phyloP scores from a whole-genome alignment of 2,888 invertebrate genomes.

The Phyto melanocephala region DNA sequence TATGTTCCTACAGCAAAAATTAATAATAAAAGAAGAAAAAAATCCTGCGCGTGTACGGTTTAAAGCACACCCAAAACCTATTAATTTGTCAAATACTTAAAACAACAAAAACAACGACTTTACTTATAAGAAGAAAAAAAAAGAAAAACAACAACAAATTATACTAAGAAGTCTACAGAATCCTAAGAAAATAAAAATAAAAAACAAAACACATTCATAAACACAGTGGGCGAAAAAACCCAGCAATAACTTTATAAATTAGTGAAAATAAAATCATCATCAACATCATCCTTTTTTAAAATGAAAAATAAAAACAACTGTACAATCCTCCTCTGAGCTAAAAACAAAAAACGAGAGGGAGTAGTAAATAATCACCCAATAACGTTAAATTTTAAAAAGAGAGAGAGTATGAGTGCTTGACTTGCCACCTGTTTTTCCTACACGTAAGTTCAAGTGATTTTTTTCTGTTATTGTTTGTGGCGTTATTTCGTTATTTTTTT shows the following conservation, averaged over 20 bases:
- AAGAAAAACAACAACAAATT: not conserved
- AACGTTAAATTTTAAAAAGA: not conserved
- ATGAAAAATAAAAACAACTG: not conserved
- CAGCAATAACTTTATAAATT: not conserved
- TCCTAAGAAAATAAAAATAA: slow-evolving; percentile 18
- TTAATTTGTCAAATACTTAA: slow-evolving; percentile 41
- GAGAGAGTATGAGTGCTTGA: not conserved
- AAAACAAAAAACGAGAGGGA: slow-evolving; percentile 6
- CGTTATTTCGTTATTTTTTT: not conserved
- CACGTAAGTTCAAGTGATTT: slow-evolving; percentile 41
- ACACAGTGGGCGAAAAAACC: slow-evolving; percentile 38
- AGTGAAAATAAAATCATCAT: not conserved
- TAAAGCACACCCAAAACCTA: slow-evolving; percentile 62
- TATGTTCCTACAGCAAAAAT: too few relatives aligned
- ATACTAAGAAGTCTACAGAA: slow-evolving; percentile 37
- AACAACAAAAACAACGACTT: slow-evolving; percentile 17
- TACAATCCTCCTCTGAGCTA: not conserved
- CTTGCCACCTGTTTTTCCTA: slow-evolving; percentile 3
- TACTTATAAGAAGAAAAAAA: not conserved
- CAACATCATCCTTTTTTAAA: not conserved
- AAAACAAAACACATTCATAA: not conserved
- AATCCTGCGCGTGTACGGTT: slow-evolving; percentile 54
- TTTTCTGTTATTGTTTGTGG: not conserved
- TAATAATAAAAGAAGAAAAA: too few relatives aligned
- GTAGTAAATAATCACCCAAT: not conserved